A percentile compares a stretch with the other conserved stretches of the same genome.
phyloP scores from a whole-genome alignment of 2,797 vertebrate species.

The Rhynchonycteris naso region DNA sequence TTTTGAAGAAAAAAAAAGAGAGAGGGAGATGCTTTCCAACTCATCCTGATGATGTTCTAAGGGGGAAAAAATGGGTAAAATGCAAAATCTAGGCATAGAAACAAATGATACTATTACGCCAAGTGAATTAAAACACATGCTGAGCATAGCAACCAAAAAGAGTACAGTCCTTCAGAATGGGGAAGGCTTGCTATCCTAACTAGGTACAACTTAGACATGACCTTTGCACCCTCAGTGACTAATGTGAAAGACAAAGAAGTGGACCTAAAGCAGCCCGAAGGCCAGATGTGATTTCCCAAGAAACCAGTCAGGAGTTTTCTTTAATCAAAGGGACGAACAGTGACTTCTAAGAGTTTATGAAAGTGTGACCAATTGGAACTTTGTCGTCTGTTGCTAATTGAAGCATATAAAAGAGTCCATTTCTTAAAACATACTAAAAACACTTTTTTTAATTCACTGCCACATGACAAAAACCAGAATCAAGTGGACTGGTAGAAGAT shows the following conservation, averaged over 20 bases:
- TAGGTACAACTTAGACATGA: constrained; percentile 55
- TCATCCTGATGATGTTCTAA: constrained; percentile 56
- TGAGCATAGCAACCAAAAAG: background rate
- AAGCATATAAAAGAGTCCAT: constrained; percentile 76
- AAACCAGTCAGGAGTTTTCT: constrained; percentile 70
- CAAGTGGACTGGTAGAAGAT: constrained; percentile 84
- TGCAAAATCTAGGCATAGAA: constrained; percentile 56
- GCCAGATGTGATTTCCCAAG: constrained; percentile 75
- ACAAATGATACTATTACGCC: background rate
- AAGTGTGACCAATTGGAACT: constrained; percentile 82
- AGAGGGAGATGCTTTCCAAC: constrained; percentile 71
- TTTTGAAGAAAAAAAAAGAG: constrained; percentile 58
- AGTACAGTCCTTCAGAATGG: constrained; percentile 7
- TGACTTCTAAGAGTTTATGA: constrained; percentile 73
- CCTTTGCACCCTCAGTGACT: constrained; percentile 61
- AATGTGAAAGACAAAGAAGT: constrained; percentile 70
- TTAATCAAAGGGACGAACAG: constrained; percentile 78
- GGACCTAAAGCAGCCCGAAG: constrained; percentile 51
- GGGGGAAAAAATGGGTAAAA: constrained; percentile 57
- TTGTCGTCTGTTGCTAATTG: constrained; percentile 82
- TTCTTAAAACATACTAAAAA: constrained; percentile 80
- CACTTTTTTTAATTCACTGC: constrained; percentile 76
- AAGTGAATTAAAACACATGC: background rate
- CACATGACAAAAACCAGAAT: constrained; percentile 87
- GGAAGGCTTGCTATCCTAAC: constrained; percentile 53